Evolutionary conservation across 2,888 invertebrate species (phyloP).

Genomic region (Nemurella pictetii): DNA sequence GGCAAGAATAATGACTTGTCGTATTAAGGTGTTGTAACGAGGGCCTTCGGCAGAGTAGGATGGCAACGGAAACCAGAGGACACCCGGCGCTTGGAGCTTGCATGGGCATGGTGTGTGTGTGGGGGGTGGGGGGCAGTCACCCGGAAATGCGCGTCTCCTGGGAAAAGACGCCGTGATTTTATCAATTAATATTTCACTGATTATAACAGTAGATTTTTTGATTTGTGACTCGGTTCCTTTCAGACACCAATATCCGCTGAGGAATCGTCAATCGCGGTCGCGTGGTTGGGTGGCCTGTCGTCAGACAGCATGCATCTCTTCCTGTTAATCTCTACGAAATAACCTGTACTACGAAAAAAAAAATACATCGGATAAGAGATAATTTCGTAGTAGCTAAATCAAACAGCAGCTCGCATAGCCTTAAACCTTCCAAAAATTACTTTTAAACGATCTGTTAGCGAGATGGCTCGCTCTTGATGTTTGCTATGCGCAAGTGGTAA

Average conservation of each 20-base stretch:
- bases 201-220: slow-evolving; percentile 1
- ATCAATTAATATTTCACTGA: neutral
- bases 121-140: neutral
- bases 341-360: neutral
- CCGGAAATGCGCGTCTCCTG: neutral
- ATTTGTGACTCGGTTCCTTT: neutral
- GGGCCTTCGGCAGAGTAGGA: neutral
- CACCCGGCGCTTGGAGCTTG: neutral
- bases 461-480: neutral
- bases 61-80: neutral
- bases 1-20: slow-evolving; percentile 25
- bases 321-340: neutral
- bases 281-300: slow-evolving; percentile 12
- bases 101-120: too few relatives aligned
- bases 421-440: slow-evolving; percentile 7
- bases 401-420: slow-evolving; percentile 8
- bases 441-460: neutral
- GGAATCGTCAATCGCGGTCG: neutral
- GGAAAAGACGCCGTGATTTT: neutral
- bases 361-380: slow-evolving; percentile 15
- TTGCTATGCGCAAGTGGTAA: slow-evolving; percentile 1
- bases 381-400: slow-evolving; percentile 19
- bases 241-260: neutral
- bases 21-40: slow-evolving; percentile 11
- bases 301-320: neutral